These are phyloP conservation scores for Stichopus chloronotus DNA, from an alignment of 35 echinoderm and acorn worm genomes.

Conservation along the genomic window DNA sequence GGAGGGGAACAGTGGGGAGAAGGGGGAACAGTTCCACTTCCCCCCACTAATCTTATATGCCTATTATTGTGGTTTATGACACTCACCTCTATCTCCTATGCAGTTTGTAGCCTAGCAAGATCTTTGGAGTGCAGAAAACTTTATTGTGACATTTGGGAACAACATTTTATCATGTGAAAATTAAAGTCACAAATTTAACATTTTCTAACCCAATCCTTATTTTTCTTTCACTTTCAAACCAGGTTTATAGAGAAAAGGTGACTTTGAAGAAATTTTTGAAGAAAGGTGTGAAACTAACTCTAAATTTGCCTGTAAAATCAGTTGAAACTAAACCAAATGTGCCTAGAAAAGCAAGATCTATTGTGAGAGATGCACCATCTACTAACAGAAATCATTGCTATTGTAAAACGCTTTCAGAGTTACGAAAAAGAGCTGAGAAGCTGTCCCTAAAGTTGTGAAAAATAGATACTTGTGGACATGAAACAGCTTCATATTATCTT, in stretches of 20 bases:
- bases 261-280: constrained; percentile 11
- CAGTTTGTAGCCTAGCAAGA: too few species aligned
- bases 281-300: constrained; percentile 1
- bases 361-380: not conserved
- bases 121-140: too few species aligned
- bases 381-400: not conserved
- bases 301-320: constrained; percentile 11
- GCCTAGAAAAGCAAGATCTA: not conserved
- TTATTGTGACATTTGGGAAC: too few species aligned
- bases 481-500: constrained; percentile 1
- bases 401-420: not conserved
- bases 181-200: not conserved
- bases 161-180: too few species aligned
- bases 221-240: not conserved
- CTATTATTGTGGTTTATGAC: too few species aligned
- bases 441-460: not conserved
- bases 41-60: too few species aligned
- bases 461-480: not conserved
- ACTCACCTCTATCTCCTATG: too few species aligned
- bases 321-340: not conserved
- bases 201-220: not conserved
- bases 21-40: too few species aligned
- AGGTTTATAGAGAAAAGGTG: not conserved
- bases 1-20: too few species aligned
- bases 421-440: constrained; percentile 6